Evolutionary conservation across 2,113 vertebrate genomes (phyloP), one percentile per base, ranked within the genome.

Genomic region (Antennarius striatus): DNA sequence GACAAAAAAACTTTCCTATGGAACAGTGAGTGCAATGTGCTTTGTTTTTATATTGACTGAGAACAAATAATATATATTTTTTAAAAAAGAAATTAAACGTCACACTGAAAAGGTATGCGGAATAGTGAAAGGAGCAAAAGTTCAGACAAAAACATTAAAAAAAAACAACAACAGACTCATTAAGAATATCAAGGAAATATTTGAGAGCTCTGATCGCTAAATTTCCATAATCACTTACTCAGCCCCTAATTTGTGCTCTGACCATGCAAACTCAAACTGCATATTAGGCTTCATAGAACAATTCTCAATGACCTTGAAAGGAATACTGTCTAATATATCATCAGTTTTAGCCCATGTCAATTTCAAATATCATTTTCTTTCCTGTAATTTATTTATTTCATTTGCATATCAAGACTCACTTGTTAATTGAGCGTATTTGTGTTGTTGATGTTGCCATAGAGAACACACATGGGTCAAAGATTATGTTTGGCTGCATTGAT

Each of bases 21-120:
- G 92, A 94, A 93, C 92, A 93, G 91, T 92, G 91, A 93, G 92
- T 93, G 93, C 91, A 93, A 93, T 93, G 93, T 93, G 93, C 91
- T 93, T 94, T 90, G 89, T 93, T 94, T 94, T 94, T 94, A 93
- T 94, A 94, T 94, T 92, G 92, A 94, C 92, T 93, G 90, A 93
- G 91, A 93, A 93, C 93, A 94, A 92, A 93, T 93, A 87, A 93
- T 93, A 93, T 93, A 94, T 94, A 94, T 94, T 93, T 94, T 94
- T 91, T 53, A 93, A 92, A 94, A 93, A 93, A 92, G 74, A 92
- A 93, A 90, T 91, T 89, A 94, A 93, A 92, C 82, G 88, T 93
- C 90, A 93, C 90, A 93, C 90, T 92, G 90, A 92, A 93, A 92
- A 87, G 88, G 92, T 93, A 92, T 89, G 92, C 86, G 60, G 88